Evolutionary conservation across 2,888 invertebrate genomes (phyloP).

Genomic region (Sphaeridia pumilis): DNA sequence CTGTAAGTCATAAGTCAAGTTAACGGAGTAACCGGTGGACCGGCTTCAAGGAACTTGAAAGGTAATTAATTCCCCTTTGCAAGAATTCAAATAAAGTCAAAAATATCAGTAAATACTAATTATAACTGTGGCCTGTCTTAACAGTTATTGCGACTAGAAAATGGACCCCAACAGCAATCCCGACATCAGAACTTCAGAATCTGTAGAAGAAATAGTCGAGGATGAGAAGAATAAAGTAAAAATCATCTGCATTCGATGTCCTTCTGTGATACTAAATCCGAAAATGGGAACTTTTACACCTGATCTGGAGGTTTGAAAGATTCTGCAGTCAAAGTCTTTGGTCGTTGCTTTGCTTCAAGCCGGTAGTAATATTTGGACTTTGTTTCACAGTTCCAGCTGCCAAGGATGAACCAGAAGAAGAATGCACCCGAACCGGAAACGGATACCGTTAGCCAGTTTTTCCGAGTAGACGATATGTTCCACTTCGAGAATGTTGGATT

Average conservation of each 20-base stretch:
- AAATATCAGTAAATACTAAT: too few relatives aligned
- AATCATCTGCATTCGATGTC: constrained; percentile 59
- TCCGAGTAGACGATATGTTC: constrained; percentile 81
- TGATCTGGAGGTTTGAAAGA: constrained; percentile 52
- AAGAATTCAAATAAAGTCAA: too few relatives aligned
- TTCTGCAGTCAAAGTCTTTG: too few relatives aligned
- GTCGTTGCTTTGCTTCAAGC: constrained; percentile 7
- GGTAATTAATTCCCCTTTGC: too few relatives aligned
- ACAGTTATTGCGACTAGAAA: too few relatives aligned
- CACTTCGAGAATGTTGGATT: constrained; percentile 95
- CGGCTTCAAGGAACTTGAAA: too few relatives aligned
- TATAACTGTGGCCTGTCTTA: too few relatives aligned
- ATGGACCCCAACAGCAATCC: too few relatives aligned
- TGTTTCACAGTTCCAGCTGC: constrained; percentile 43
- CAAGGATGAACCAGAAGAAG: constrained; percentile 52
- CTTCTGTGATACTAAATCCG: constrained; percentile 63
- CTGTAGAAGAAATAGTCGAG: constrained; percentile 39
- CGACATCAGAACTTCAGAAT: too few relatives aligned
- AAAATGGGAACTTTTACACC: constrained; percentile 51
- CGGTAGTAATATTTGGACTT: too few relatives aligned
- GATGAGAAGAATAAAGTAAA: constrained; percentile 54
- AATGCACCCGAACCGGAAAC: constrained; percentile 44
- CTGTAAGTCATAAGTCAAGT: too few relatives aligned
- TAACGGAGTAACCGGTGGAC: too few relatives aligned
- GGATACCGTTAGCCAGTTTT: constrained; percentile 62